Evolutionary conservation across 2,888 invertebrate species (phyloP).

Genomic region (Eupithecia subfuscata): DNA sequence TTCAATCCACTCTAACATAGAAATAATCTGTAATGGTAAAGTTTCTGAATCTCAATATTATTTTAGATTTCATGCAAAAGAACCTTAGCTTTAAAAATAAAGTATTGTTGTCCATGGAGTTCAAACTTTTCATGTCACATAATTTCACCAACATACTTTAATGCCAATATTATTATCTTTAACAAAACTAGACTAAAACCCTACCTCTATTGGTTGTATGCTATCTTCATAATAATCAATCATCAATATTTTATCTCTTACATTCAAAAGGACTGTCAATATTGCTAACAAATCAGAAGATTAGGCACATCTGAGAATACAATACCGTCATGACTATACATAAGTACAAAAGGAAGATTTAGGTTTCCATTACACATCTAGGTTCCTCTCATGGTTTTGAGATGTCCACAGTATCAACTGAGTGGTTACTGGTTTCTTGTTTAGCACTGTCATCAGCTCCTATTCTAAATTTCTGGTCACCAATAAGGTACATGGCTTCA

Average conservation of each 20-base stretch:
- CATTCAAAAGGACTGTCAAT: conserved; percentile 57
- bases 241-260: conserved; percentile 25
- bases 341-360: conserved; percentile 80
- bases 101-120: neutral
- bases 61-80: neutral
- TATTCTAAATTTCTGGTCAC: conserved; percentile 70
- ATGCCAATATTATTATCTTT: neutral
- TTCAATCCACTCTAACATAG: no score
- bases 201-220: conserved; percentile 1
- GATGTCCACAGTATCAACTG: conserved; percentile 59
- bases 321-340: conserved; percentile 68
- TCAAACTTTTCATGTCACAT: neutral
- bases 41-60: neutral
- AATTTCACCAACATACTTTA: neutral
- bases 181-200: neutral
- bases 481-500: conserved; percentile 85
- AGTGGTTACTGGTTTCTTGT: conserved; percentile 71
- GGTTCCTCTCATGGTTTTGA: conserved; percentile 69
- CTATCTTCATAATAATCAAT: conserved; percentile 2
- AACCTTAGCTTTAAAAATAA: neutral
- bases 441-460: conserved; percentile 68
- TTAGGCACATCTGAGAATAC: conserved; percentile 80
- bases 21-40: neutral
- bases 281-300: conserved; percentile 71
- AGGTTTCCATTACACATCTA: conserved; percentile 71